Evolutionary conservation across 2,888 invertebrate species (phyloP).

Genomic region (Auanema freiburgensis): DNA sequence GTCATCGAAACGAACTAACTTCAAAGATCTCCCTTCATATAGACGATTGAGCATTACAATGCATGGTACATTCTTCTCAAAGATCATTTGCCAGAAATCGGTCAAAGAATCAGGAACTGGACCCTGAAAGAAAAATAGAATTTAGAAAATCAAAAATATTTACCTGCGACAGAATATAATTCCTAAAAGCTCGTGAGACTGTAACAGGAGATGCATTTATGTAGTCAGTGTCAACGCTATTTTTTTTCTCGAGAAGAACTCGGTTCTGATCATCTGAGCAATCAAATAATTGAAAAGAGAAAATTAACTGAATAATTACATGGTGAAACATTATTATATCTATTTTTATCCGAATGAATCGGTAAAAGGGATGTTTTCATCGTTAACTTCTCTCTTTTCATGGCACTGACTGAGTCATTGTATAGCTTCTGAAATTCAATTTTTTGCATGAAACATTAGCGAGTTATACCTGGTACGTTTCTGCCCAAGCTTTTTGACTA

Average conservation of each 20-base stretch:
- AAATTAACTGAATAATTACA: constrained; percentile 34
- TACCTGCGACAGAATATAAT: constrained; percentile 58
- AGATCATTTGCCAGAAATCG: constrained; percentile 62
- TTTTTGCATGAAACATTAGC: no score
- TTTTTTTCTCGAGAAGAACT: constrained; percentile 31
- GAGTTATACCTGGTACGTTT: no score
- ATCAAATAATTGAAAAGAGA: not conserved
- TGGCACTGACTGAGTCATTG: no score
- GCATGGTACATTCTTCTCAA: constrained; percentile 44
- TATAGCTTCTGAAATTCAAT: no score
- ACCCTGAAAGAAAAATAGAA: constrained; percentile 33
- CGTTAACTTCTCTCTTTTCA: no score
- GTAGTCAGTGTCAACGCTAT: constrained; percentile 37
- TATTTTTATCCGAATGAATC: constrained; percentile 44
- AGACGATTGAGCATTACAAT: constrained; percentile 58
- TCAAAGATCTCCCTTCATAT: constrained; percentile 45
- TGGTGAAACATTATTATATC: constrained; percentile 54
- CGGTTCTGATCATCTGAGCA: constrained; percentile 56
- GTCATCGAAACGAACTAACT: constrained; percentile 40
- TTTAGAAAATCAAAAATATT: not conserved
- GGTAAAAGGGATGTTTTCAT: no score
- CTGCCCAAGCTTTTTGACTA: no score
- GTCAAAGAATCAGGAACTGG: constrained; percentile 49
- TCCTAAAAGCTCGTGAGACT: constrained; percentile 35
- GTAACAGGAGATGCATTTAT: constrained; percentile 57